Conservation (phyloP, 2,113 vertebrate genomes). For the Chaenogobius annularis region DNA sequence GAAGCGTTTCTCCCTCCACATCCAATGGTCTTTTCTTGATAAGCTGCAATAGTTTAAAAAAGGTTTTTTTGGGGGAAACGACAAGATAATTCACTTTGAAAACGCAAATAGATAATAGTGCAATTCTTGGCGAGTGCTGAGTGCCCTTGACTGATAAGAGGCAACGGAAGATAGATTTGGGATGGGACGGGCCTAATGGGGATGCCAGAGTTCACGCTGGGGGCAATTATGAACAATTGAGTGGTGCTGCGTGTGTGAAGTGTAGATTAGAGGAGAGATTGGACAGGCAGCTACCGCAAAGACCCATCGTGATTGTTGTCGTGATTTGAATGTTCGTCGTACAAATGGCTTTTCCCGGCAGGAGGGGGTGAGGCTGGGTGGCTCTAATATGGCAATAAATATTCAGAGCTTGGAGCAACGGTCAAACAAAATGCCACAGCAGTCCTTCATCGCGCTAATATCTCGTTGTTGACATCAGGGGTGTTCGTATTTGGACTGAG, state of each 20-base stretch:
- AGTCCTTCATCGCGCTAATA: conserved; percentile 52
- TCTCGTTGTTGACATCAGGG: conserved; percentile 19
- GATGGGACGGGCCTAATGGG: conserved; percentile 58
- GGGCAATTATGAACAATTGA: conserved; percentile 71
- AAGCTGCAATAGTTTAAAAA: conserved; percentile 22
- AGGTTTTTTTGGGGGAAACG: conserved; percentile 18
- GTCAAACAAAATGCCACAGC: conserved; percentile 68
- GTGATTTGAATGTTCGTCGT: conserved; percentile 57
- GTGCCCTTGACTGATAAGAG: conserved; percentile 56
- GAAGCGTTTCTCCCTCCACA: background rate
- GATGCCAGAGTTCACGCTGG: conserved; percentile 63
- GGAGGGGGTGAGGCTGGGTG: background rate
- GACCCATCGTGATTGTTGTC: conserved; percentile 67
- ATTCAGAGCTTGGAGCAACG: conserved; percentile 62
- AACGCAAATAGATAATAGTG: conserved; percentile 56
- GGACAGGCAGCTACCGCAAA: conserved; percentile 40
- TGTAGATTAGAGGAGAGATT: conserved; percentile 70
- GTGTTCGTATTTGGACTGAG: background rate
- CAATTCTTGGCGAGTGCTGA: conserved; percentile 42
- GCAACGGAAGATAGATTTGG: conserved; percentile 53
- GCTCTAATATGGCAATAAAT: conserved; percentile 70
- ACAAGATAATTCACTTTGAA: conserved; percentile 44
- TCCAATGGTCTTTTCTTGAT: conserved; percentile 26
- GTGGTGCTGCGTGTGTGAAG: conserved; percentile 53
- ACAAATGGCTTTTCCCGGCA: conserved; percentile 37